phyloP scores from a whole-genome alignment of 2,888 invertebrate genomes.

The Glaucopsyche alexis region DNA sequence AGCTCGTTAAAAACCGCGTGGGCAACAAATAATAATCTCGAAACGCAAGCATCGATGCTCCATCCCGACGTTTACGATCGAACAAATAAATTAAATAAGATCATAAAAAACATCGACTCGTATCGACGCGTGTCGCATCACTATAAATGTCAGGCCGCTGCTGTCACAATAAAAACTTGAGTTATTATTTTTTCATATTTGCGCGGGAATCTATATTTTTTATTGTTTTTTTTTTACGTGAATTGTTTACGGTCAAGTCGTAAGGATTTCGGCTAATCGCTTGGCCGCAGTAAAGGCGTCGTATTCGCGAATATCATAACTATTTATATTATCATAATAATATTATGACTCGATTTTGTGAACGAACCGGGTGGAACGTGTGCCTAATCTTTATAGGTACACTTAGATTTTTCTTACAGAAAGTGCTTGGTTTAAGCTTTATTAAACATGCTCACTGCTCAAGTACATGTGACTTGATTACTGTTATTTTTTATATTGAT shows the following conservation, averaged over 20 bases:
- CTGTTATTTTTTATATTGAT: no score
- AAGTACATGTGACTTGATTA: no score
- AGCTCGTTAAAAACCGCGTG: conserved; percentile 67
- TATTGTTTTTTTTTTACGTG: conserved; percentile 53
- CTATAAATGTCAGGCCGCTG: conserved; percentile 59
- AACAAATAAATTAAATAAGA: conserved; percentile 72
- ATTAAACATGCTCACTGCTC: no score
- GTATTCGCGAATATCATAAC: conserved; percentile 53
- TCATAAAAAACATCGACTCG: conserved; percentile 68
- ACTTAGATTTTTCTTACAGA: neutral
- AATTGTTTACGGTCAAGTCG: conserved; percentile 63
- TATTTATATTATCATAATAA: conserved; percentile 58
- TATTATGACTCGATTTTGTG: conserved; percentile 42
- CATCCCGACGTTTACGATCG: conserved; percentile 69
- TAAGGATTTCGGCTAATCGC: conserved; percentile 68
- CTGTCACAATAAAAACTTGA: conserved; percentile 62
- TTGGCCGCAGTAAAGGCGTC: conserved; percentile 48
- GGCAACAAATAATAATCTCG: conserved; percentile 66
- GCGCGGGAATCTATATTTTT: conserved; percentile 34
- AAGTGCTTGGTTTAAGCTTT: neutral
- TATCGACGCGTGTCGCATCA: conserved; percentile 69
- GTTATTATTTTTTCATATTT: conserved; percentile 52
- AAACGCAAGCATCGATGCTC: conserved; percentile 55
- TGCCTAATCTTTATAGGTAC: neutral
- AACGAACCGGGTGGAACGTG: no score